phyloP scores from a whole-genome alignment of 2,888 invertebrate genomes.

The Pristionchus maxplancki region DNA sequence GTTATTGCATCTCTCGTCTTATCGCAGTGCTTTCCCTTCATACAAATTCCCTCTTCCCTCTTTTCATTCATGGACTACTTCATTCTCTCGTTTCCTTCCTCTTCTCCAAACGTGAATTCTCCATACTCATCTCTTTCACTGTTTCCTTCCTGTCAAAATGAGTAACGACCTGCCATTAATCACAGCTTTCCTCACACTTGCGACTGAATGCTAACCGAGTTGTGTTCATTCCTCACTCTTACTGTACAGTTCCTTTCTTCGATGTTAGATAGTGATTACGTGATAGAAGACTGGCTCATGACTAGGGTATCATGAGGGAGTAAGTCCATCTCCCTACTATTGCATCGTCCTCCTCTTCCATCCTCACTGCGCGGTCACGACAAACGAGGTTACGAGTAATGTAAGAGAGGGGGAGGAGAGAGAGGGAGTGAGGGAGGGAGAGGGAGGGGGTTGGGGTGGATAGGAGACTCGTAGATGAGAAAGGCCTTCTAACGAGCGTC shows the following conservation, averaged over 20 bases:
- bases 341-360: not conserved
- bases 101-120: not conserved
- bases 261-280: not conserved
- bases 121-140: not conserved
- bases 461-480: slow-evolving; percentile 27
- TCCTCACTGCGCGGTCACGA: slow-evolving; percentile 41
- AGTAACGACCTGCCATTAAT: not conserved
- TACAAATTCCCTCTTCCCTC: not conserved
- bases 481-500: slow-evolving; percentile 43
- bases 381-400: slow-evolving; percentile 46
- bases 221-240: not conserved
- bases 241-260: not conserved
- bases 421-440: not conserved
- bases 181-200: not conserved
- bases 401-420: not conserved
- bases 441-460: slow-evolving; percentile 17
- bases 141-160: not conserved
- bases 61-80: not conserved
- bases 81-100: not conserved
- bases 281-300: not conserved
- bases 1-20: not conserved
- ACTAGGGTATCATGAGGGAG: not conserved
- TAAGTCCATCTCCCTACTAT: slow-evolving; percentile 7
- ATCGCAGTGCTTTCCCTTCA: not conserved
- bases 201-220: not conserved